A percentile compares a stretch with the other conserved stretches of the same genome.
Conservation (phyloP, 2,113 vertebrate species). For the Odocoileus hemionus region DNA sequence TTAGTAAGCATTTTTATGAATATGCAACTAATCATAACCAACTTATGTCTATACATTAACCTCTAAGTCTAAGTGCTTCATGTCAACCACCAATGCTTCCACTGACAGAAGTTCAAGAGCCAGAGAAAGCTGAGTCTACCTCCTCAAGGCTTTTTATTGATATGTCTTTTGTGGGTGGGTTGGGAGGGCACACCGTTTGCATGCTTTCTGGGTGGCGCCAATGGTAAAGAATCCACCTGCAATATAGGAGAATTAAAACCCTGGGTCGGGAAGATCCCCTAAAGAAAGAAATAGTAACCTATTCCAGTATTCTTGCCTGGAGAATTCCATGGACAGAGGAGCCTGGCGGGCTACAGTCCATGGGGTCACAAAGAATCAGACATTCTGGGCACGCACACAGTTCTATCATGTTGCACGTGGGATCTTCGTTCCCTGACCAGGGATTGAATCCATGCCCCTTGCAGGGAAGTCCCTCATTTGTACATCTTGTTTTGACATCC, state of each 20-base stretch:
- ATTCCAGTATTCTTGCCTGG: not conserved
- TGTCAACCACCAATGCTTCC: not conserved
- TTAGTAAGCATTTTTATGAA: not conserved
- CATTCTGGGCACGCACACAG: not conserved
- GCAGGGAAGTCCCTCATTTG: not conserved
- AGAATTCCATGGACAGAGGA: not conserved
- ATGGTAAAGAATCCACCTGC: not conserved
- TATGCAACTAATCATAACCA: not conserved
- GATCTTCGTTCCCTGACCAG: not conserved
- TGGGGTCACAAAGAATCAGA: not conserved
- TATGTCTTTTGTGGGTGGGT: not conserved
- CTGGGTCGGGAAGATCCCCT: not conserved
- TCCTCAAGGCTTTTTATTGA: not conserved
- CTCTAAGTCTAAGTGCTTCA: not conserved
- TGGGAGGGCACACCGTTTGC: not conserved
- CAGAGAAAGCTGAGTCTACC: not conserved
- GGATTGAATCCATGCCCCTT: not conserved
- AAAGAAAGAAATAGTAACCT: not conserved
- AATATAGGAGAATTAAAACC: not conserved
- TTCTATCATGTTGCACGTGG: not conserved
- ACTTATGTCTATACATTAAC: not conserved
- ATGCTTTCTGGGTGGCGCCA: not conserved
- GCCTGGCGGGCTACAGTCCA: not conserved
- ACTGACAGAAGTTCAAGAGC: not conserved
- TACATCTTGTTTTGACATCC: not conserved